Conservation (phyloP, 2,888 invertebrate genomes). For the Chymomyza amoena region DNA sequence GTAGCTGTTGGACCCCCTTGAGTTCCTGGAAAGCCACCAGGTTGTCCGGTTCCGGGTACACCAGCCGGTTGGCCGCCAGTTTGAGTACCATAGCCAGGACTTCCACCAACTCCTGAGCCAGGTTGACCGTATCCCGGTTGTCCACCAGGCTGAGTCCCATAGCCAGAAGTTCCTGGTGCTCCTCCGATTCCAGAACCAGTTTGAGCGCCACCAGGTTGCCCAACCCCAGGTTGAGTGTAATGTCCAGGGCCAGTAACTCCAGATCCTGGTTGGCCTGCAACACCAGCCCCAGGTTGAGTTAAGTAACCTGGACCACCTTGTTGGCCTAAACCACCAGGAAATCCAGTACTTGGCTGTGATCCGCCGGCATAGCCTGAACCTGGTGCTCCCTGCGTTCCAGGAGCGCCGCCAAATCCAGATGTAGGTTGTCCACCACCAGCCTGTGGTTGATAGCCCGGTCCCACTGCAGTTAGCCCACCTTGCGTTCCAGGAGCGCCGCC, state of each 20-base stretch:
- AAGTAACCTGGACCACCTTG: background rate
- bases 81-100: background rate
- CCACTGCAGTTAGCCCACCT: background rate
- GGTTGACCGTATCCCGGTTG: constrained; percentile 26
- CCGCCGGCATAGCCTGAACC: background rate
- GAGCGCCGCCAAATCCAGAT: constrained; percentile 15
- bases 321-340: constrained; percentile 10
- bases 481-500: constrained; percentile 21
- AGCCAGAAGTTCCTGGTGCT: constrained; percentile 12
- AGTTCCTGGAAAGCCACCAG: background rate
- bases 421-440: constrained; percentile 8
- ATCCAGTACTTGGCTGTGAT: constrained; percentile 14
- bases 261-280: constrained; percentile 9
- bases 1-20: background rate
- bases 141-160: constrained; percentile 18
- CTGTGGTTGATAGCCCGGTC: background rate
- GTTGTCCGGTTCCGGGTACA: background rate
- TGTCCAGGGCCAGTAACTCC: constrained; percentile 1
- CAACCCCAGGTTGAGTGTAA: background rate
- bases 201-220: constrained; percentile 12
- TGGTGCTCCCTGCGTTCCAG: constrained; percentile 22
- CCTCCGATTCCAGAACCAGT: constrained; percentile 19
- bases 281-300: constrained; percentile 17
- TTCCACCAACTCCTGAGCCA: constrained; percentile 14
- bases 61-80: constrained; percentile 6